Conservation (phyloP, 2,113 vertebrate genomes). For the Cichladusa arquata region DNA sequence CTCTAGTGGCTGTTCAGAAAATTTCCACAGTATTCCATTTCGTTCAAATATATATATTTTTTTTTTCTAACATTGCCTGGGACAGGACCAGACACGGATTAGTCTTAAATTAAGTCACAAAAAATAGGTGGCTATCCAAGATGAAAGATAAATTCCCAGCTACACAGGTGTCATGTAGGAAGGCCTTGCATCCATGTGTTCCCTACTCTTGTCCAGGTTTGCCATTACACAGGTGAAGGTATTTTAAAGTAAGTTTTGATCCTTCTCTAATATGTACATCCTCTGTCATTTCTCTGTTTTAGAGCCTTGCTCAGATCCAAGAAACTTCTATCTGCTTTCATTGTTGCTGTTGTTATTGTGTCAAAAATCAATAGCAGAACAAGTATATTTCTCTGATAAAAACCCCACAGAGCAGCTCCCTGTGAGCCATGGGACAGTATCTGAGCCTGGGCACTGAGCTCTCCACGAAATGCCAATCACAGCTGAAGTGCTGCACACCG, state of each 20-base stretch:
- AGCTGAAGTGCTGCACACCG: background rate
- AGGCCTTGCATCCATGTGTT: background rate
- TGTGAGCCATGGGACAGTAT: fast-evolving
- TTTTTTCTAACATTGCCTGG: background rate
- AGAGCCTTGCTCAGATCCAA: background rate
- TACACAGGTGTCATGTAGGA: background rate
- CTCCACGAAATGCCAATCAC: background rate
- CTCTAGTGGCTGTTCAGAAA: background rate
- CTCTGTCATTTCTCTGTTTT: background rate
- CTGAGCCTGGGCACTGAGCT: background rate
- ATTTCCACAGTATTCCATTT: background rate
- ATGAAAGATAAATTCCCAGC: background rate
- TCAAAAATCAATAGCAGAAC: background rate
- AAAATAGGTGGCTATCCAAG: background rate
- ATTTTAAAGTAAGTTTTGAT: background rate
- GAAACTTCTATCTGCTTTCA: background rate
- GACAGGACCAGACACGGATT: background rate
- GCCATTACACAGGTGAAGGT: background rate
- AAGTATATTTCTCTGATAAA: background rate
- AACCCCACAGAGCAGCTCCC: background rate
- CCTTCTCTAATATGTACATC: background rate
- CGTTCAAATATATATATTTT: too few species aligned
- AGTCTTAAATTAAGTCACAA: background rate
- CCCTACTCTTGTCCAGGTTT: background rate
- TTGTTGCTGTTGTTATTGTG: background rate